Percentiles rank a stretch among this genome's conserved stretches.
Conservation (phyloP, 92 coral and sea anemone species). For the Nematostella vectensis region DNA sequence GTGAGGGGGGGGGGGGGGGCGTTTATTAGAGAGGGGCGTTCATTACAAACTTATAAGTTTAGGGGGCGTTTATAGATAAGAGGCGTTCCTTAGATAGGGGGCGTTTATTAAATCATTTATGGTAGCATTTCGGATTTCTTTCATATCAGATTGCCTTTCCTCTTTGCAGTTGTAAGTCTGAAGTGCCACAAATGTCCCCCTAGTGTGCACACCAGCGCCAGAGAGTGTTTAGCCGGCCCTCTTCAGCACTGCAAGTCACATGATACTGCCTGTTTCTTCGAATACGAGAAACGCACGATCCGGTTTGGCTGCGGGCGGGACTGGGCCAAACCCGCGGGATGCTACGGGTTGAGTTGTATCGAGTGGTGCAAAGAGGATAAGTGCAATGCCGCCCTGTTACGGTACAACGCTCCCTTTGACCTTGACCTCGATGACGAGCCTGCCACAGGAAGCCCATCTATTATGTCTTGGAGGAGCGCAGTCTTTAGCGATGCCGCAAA, state of each 20-base stretch:
- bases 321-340: conserved; percentile 53
- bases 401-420: conserved; percentile 23
- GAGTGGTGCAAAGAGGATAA: conserved; percentile 38
- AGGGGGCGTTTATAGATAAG: too few species aligned
- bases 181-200: conserved; percentile 35
- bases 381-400: conserved; percentile 38
- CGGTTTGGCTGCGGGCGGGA: conserved; percentile 58
- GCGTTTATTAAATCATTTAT: too few species aligned
- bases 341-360: conserved; percentile 40
- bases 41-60: too few species aligned
- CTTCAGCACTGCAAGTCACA: conserved; percentile 38
- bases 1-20: too few species aligned
- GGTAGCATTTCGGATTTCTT: too few species aligned
- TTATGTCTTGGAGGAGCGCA: conserved; percentile 19
- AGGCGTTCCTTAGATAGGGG: too few species aligned
- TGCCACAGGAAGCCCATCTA: conserved; percentile 14
- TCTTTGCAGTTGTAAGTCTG: conserved; percentile 4
- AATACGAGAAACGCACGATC: conserved; percentile 28
- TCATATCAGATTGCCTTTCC: too few species aligned
- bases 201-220: conserved; percentile 22
- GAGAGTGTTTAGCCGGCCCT: conserved; percentile 45
- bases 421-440: conserved; percentile 20
- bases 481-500: conserved; percentile 12
- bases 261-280: conserved; percentile 56
- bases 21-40: too few species aligned